Base-by-base conservation (phyloP, 64 coral and sea anemone genomes). In the Platygyra sinensis region DNA sequence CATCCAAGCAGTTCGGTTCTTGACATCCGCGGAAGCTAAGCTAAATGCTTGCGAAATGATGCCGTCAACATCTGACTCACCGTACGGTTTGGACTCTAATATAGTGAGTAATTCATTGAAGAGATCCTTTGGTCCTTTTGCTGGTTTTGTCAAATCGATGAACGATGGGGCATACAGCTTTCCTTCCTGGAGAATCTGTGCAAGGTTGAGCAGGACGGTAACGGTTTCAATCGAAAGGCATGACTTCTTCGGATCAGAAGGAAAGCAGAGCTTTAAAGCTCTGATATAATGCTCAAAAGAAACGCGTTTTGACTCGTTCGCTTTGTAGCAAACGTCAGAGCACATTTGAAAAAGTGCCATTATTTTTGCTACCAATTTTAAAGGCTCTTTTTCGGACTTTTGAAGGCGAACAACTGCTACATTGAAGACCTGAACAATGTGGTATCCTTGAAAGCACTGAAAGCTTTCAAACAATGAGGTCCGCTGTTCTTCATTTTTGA, bases 201-300 rank as follows among this genome's bases (percentile, higher is more conserved):
- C 59, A 60, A 83, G 80, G 12, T 65, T 17, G 60, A 83, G 80
- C 49, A 83, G 20, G 30, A 39, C 32, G 30, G 61, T 25, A 83
- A 83, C 19, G 5, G 65, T 33, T 42, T 7, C 31, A 24, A 30
- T 65, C 11, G 80, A 63, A n/a, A 25, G 33, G 80, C 33, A 24
- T 24, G 2, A 10, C 5, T 65, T 30, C 17, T 62, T 42, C 9
- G 80, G 33, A 20, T 36, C 59, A 8, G 59, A 63, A 6, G 80
- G 80, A 39, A 83, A 67, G 60, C 80, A 83, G 19, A 83, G 61
- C 10, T 83, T 83, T 42, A 83, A 13, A 20, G 60, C 61, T 17
- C 19, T 65, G 61, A 36, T 30, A 22, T 24, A 83, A 18, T 65
- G 33, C 30, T 83, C 30, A 65, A 83, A 83, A 3, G 80, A 15